These are phyloP conservation scores for Drosophila melanogaster DNA, from an alignment of 1,140 invertebrate species.

Conservation along the genomic window Release_6_plus_ISO1_MT NC_004354.4:20048001-20048500, in stretches of 20 bases:
- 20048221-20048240: constrained; percentile 63
- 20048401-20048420: not conserved
- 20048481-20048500: constrained; percentile 75
- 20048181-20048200: constrained; percentile 24
- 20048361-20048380: not conserved
- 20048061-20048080: constrained; percentile 65
- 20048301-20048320: not conserved
- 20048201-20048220: constrained; percentile 73
- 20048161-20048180: constrained; percentile 2
- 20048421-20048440: constrained; percentile 1
- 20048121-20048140: constrained; percentile 59
- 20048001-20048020: constrained; percentile 10
- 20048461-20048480: constrained; percentile 14
- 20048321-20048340: not conserved
- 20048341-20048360: not conserved
- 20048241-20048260: constrained; percentile 12
- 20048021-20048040: not conserved
- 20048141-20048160: constrained; percentile 5
- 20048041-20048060: constrained; percentile 70
- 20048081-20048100: constrained; percentile 61
- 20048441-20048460: constrained; percentile 8
- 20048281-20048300: not conserved
- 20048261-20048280: no score
- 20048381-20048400: not conserved
- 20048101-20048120: constrained; percentile 56